phyloP scores from a whole-genome alignment of 2,888 invertebrate species.

The Drosophila paranaensis region DNA sequence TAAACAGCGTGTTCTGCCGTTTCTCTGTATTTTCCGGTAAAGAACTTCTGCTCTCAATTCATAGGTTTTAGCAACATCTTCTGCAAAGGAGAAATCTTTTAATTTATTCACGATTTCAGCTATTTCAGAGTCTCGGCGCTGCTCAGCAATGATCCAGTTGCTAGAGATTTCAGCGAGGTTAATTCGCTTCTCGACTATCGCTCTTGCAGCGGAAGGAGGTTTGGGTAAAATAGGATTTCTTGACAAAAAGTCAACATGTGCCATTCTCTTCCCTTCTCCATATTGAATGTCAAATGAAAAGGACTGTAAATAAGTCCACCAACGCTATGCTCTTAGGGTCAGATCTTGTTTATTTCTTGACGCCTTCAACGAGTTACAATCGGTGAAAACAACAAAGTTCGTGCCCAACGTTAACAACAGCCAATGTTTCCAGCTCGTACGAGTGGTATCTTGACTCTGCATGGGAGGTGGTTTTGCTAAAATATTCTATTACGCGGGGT shows the following conservation, averaged over 20 bases:
- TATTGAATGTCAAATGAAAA: constrained; percentile 1
- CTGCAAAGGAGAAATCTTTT: not conserved
- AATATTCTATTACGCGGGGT: not conserved
- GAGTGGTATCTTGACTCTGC: not conserved
- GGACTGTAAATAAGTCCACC: not conserved
- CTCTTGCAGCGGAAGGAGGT: not conserved
- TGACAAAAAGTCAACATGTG: not conserved
- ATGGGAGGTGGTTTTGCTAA: not conserved
- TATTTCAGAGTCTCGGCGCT: not conserved
- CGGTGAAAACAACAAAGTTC: not conserved
- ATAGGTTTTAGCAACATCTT: constrained; percentile 35
- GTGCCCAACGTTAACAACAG: not conserved
- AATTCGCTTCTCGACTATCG: not conserved
- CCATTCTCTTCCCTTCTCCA: not conserved
- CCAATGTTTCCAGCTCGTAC: not conserved
- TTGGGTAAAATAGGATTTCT: not conserved
- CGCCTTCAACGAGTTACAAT: not conserved
- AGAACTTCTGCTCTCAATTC: not conserved
- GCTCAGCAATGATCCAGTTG: not conserved
- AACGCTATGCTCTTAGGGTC: not conserved
- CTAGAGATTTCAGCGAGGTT: not conserved
- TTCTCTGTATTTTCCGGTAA: no score
- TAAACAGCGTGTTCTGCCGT: no score
- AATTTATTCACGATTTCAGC: constrained; percentile 1
- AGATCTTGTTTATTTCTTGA: not conserved